Conservation (phyloP, 2,797 vertebrate species). For the Cryptoblepharus egeriae region DNA sequence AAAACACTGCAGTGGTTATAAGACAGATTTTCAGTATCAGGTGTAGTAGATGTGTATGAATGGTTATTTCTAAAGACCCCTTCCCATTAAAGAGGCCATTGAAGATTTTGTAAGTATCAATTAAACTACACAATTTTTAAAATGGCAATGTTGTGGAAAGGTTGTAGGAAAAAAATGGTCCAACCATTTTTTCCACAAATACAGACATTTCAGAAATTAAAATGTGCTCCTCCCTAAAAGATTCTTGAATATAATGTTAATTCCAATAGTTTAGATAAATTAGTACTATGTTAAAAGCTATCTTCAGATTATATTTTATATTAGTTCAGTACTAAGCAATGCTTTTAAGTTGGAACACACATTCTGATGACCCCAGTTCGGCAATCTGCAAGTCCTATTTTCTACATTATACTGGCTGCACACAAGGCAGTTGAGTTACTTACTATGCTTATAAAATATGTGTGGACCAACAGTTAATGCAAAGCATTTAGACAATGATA, state of each 20-base stretch:
- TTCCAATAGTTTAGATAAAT: background rate
- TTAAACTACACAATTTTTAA: background rate
- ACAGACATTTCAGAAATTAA: background rate
- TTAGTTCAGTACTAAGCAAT: background rate
- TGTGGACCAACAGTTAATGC: background rate
- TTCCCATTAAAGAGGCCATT: too few relatives aligned
- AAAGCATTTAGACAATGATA: background rate
- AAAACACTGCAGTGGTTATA: constrained; percentile 35
- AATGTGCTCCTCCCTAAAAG: background rate
- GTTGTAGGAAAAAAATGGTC: background rate
- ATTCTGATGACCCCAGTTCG: background rate
- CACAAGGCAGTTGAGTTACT: background rate
- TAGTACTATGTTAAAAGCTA: background rate
- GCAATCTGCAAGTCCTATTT: background rate
- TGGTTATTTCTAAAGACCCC: constrained; percentile 26
- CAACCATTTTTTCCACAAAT: background rate
- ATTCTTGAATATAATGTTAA: background rate
- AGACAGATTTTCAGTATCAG: constrained; percentile 44
- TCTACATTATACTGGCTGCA: background rate
- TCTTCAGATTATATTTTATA: background rate
- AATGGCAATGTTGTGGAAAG: background rate
- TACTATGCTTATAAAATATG: background rate
- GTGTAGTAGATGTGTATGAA: constrained; percentile 47
- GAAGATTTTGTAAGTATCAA: background rate
- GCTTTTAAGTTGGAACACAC: background rate